Conservation (phyloP, 2,888 invertebrate genomes). For the Chrysotoxum bicinctum region DNA sequence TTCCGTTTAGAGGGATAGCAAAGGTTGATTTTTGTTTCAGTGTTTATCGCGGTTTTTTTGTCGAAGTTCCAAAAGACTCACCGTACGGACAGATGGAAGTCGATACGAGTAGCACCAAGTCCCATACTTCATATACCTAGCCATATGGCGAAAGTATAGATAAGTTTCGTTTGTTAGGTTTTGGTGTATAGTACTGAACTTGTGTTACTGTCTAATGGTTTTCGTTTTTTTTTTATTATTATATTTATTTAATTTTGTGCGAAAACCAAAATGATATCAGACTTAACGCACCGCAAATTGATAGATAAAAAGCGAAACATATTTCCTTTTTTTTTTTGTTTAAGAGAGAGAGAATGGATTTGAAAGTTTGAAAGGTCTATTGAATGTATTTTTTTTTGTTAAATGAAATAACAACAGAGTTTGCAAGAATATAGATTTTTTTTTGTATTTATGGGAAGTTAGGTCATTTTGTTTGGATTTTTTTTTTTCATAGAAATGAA, state of each 20-base stretch:
- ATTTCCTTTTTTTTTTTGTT: neutral
- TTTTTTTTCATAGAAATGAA: neutral
- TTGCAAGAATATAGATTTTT: neutral
- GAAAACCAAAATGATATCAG: slow-evolving; percentile 40
- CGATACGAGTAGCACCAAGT: neutral
- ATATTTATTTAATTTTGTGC: slow-evolving; percentile 1
- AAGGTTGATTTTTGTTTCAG: neutral
- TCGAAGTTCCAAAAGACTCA: neutral
- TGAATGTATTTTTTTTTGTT: neutral
- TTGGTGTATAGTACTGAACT: neutral
- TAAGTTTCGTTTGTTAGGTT: slow-evolving; percentile 5
- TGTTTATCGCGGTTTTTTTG: slow-evolving; percentile 55
- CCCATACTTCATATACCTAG: neutral
- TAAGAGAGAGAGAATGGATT: neutral
- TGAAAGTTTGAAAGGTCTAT: slow-evolving; percentile 8
- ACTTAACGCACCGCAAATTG: slow-evolving; percentile 24
- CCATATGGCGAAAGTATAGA: slow-evolving; percentile 1
- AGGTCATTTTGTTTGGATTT: neutral
- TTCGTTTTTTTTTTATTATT: neutral
- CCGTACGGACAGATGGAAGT: neutral
- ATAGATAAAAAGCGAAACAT: slow-evolving; percentile 14
- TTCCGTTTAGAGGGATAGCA: neutral
- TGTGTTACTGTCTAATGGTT: slow-evolving; percentile 14
- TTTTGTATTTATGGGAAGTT: neutral
- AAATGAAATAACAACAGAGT: neutral